phyloP scores from a whole-genome alignment of 2,113 vertebrate species.

The Protobothrops flavoviridis region DNA sequence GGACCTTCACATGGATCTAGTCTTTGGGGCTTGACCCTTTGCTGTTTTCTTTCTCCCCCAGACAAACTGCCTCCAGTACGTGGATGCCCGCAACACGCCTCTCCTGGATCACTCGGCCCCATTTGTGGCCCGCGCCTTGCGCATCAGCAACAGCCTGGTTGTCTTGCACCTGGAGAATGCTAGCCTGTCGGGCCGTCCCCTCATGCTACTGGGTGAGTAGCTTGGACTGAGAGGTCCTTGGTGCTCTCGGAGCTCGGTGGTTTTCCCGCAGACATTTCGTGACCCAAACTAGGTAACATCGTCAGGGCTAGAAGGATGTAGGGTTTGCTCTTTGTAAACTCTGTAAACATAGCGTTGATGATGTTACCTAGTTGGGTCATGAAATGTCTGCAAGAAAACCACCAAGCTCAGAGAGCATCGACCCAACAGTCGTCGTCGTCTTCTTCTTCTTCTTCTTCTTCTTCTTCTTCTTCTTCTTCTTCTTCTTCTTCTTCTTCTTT shows the following conservation, averaged over 20 bases:
- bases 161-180: constrained; percentile 90
- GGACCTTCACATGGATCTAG: neutral
- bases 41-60: constrained; percentile 32
- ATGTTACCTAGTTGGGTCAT: too few relatives aligned
- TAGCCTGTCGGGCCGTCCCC: constrained; percentile 85
- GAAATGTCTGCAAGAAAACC: too few relatives aligned
- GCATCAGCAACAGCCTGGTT: constrained; percentile 89
- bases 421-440: too few relatives aligned
- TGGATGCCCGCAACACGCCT: constrained; percentile 89
- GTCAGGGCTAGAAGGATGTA: neutral
- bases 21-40: neutral
- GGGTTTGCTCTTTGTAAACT: neutral
- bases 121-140: constrained; percentile 89
- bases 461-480: too few relatives aligned
- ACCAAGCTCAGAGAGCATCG: neutral
- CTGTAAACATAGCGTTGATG: neutral
- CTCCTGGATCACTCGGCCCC: constrained; percentile 89
- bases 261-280: neutral
- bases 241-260: neutral
- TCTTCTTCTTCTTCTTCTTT: too few relatives aligned
- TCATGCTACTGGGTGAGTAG: constrained; percentile 88
- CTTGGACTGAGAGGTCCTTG: neutral
- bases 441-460: too few relatives aligned
- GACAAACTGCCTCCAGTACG: constrained; percentile 91
- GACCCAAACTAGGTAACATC: too few relatives aligned